Base-by-base conservation (phyloP, 2,113 vertebrate species). In the Leucopsar rothschildi region DNA sequence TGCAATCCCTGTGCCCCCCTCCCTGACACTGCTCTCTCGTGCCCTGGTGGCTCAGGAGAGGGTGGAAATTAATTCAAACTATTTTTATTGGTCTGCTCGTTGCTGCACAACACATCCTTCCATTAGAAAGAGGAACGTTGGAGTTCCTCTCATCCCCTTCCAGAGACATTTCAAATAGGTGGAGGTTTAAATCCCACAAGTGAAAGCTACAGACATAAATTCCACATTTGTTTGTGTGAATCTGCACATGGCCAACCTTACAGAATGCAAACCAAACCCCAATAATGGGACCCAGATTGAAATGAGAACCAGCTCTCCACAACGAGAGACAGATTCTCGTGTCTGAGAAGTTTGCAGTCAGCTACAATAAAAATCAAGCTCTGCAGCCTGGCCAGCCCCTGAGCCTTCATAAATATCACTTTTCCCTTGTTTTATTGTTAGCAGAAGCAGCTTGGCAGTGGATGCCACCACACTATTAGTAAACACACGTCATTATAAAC, bases 241-340 rank as follows among this genome's bases (percentile, higher is more conserved):
- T 96, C 89, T 4, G 28, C 87, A 92, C 92, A 96, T 64, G 92
- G 94, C 82, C 88, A 95, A 61, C 90, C 88, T 69, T 79, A 35
- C 84, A 86, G 88, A 96, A 94, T 81, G 88, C 81, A 95, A 97
- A 94, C 88, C 88, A 92, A 91, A 73, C 60, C 90, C 93, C 71
- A 96, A 96, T 93, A 95, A 96, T 69, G 87, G 95, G 65, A 96
- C 96, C 88, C 88, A 92, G 95, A 86, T 75, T 72, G 85, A 96
- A 96, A 96, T 93, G 91, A 90, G 88, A 97, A 97, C 91, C 96
- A 95, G 91, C 91, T 71, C 79, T 95, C 76, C 85, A 79, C 95
- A 96, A 95, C 91, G 84, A 97, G 95, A 94, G 80, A 90, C 96
- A 97, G 94, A 96, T 94, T 83, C 93, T 94, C 10, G 0, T 59